Percentiles rank a stretch among this genome's conserved stretches.
Conservation (phyloP, 2,888 invertebrate species). For the Epirrita christyi region DNA sequence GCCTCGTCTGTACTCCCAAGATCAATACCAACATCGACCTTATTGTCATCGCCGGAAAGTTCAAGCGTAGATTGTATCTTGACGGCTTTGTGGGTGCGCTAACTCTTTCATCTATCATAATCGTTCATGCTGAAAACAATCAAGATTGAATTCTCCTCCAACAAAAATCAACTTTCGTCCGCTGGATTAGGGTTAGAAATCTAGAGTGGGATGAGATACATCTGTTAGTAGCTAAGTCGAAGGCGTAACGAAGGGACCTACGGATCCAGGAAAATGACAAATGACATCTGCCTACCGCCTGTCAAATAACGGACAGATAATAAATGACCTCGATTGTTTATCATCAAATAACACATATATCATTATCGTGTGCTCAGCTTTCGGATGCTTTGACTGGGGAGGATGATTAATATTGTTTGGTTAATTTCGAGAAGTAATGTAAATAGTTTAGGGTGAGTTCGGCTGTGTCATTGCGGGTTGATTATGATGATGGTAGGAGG, state of each 20-base stretch:
- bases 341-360: conserved; percentile 86
- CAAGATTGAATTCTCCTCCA: conserved; percentile 76
- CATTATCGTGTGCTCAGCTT: conserved; percentile 81
- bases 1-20: conserved; percentile 48
- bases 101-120: conserved; percentile 85
- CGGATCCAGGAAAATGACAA: conserved; percentile 87
- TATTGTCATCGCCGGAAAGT: conserved; percentile 54
- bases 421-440: conserved; percentile 80
- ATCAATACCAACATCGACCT: conserved; percentile 52
- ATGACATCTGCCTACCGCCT: conserved; percentile 88
- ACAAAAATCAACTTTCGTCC: conserved; percentile 51
- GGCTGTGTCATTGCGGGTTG: conserved; percentile 71
- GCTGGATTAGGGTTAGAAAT: conserved; percentile 48
- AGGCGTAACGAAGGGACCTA: conserved; percentile 84
- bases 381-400: conserved; percentile 67
- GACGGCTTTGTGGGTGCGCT: conserved; percentile 78
- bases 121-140: conserved; percentile 85
- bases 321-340: conserved; percentile 87
- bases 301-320: conserved; percentile 88
- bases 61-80: conserved; percentile 51
- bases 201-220: conserved; percentile 50
- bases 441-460: conserved; percentile 76
- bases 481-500: conserved; percentile 58
- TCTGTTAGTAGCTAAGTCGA: conserved; percentile 81
- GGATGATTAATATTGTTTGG: conserved; percentile 83